Conservation (phyloP, 1,140 invertebrate species). For the Drosophila rhopaloa region DNA sequence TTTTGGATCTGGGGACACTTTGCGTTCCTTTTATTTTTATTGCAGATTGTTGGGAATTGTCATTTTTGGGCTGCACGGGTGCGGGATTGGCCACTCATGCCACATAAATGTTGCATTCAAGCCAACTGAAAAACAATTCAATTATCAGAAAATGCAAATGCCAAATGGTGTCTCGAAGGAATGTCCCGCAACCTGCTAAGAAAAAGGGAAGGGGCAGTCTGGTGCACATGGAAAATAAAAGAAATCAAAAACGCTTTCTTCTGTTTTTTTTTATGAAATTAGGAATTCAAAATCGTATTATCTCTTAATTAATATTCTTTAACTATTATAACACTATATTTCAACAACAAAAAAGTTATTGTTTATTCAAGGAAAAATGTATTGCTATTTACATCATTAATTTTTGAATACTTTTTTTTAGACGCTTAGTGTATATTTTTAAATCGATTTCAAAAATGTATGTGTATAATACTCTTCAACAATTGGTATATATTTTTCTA, state of each 20-base stretch:
- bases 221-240: background rate
- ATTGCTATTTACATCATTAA: too few species aligned
- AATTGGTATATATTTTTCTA: background rate
- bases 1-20: slow-evolving; percentile 46
- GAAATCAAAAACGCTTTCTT: background rate
- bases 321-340: too few species aligned
- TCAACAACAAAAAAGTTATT: too few species aligned
- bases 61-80: slow-evolving; percentile 50
- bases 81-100: slow-evolving; percentile 68
- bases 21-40: slow-evolving; percentile 56
- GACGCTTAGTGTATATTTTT: too few species aligned
- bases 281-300: background rate
- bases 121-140: slow-evolving; percentile 74
- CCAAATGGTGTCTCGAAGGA: slow-evolving; percentile 70
- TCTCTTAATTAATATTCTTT: too few species aligned
- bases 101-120: slow-evolving; percentile 75
- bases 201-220: background rate
- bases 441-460: too few species aligned
- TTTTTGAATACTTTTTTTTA: too few species aligned
- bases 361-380: too few species aligned
- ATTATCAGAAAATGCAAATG: slow-evolving; percentile 78
- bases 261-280: background rate
- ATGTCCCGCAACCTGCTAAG: slow-evolving; percentile 27
- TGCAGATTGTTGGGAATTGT: slow-evolving; percentile 44
- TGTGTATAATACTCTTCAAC: too few species aligned